These are phyloP conservation scores for Euwallacea fornicatus DNA, from an alignment of 1,140 invertebrate genomes.

Conservation along the genomic window DNA sequence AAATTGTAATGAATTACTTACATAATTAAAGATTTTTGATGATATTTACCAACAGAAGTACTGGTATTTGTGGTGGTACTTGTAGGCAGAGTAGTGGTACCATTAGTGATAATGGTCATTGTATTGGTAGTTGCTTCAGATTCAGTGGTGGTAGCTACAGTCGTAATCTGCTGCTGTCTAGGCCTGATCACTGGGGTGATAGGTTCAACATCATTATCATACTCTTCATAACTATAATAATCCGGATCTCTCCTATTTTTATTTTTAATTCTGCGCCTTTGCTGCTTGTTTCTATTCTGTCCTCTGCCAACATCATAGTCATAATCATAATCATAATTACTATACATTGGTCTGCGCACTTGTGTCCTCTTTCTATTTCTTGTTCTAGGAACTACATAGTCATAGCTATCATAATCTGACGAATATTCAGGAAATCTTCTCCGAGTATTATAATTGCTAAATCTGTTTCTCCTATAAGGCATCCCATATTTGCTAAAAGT, in stretches of 20 bases:
- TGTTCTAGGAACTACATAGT: constrained; percentile 11
- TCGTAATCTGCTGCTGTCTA: constrained; percentile 30
- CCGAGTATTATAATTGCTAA: constrained; percentile 8
- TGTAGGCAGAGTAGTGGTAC: constrained; percentile 15
- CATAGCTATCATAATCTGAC: constrained; percentile 25
- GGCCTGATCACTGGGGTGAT: constrained; percentile 17
- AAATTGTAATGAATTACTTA: not conserved
- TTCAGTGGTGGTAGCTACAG: constrained; percentile 17
- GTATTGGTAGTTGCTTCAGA: constrained; percentile 19
- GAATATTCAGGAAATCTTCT: constrained; percentile 23
- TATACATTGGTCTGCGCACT: constrained; percentile 16
- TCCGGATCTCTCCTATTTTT: constrained; percentile 20
- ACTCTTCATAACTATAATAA: constrained; percentile 33
- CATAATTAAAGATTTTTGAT: too few relatives aligned
- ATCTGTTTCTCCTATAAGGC: constrained; percentile 6
- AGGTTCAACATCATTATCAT: constrained; percentile 23
- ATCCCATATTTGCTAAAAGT: constrained; percentile 2
- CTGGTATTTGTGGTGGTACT: constrained; percentile 1
- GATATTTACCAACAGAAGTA: constrained; percentile 21
- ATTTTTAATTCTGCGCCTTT: constrained; percentile 23
- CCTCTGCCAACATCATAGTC: constrained; percentile 24
- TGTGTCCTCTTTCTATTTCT: constrained; percentile 25
- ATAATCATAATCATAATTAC: constrained; percentile 30
- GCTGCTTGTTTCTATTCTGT: constrained; percentile 13
- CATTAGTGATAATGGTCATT: constrained; percentile 32